phyloP scores from a whole-genome alignment of 2,113 vertebrate species.

The Phocoena phocoena region DNA sequence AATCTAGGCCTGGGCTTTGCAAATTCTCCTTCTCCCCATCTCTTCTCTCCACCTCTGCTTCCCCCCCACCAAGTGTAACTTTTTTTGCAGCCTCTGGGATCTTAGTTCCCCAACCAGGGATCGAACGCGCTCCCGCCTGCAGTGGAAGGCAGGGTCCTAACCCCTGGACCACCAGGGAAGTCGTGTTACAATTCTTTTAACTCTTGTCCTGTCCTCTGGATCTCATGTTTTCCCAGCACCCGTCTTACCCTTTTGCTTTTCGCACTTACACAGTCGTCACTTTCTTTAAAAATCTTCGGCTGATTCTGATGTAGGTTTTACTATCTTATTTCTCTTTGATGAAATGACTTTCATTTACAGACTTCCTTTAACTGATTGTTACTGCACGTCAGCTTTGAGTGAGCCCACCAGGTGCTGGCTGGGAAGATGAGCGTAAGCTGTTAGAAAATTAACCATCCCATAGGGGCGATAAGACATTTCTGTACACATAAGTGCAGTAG shows the following conservation, averaged over 20 bases:
- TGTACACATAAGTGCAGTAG: accelerated
- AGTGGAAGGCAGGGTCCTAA: too few relatives aligned
- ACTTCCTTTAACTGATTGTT: background rate
- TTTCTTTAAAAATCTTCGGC: background rate
- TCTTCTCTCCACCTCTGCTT: accelerated
- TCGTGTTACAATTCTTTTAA: too few relatives aligned
- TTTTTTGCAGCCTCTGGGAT: too few relatives aligned
- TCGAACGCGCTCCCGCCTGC: too few relatives aligned
- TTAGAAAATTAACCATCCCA: accelerated
- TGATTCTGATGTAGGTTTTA: too few relatives aligned
- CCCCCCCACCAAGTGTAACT: too few relatives aligned
- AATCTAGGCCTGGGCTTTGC: accelerated
- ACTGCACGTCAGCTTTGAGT: background rate
- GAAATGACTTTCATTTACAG: too few relatives aligned
- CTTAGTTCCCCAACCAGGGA: too few relatives aligned
- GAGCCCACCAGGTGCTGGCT: background rate
- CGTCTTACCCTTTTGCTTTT: background rate
- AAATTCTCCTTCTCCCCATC: accelerated
- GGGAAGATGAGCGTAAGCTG: accelerated
- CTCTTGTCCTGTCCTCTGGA: background rate
- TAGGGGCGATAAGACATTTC: accelerated
- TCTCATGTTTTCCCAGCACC: background rate
- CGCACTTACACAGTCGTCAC: accelerated
- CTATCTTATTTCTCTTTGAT: background rate
- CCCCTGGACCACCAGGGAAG: too few relatives aligned